Percentiles rank a stretch among this genome's conserved stretches.
Conservation (phyloP, 2,113 vertebrate genomes). For the Puma concolor region DNA sequence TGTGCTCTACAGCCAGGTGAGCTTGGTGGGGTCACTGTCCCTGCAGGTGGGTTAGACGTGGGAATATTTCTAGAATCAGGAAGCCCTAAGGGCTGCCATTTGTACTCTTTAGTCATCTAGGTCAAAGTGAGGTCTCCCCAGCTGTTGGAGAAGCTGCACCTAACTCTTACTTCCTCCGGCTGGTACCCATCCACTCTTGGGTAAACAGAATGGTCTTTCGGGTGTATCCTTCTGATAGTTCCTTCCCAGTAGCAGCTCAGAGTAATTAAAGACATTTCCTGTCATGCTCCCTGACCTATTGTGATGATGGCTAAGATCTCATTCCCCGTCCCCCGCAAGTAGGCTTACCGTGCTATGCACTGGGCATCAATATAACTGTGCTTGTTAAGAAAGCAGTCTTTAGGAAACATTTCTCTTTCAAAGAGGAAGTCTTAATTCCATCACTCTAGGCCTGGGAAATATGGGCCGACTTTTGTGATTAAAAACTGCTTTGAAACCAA, state of each 20-base stretch:
- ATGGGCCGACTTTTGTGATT: neutral
- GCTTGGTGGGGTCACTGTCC: neutral
- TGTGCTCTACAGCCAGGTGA: neutral
- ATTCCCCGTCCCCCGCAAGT: neutral
- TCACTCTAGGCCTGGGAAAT: neutral
- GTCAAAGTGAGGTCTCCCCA: neutral
- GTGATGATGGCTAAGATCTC: neutral
- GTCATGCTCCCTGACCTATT: neutral
- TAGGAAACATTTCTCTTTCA: neutral
- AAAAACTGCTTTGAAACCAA: slow-evolving; percentile 25
- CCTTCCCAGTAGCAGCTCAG: neutral
- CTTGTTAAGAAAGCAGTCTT: neutral
- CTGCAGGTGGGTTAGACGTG: neutral
- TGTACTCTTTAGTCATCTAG: neutral
- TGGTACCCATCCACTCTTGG: neutral
- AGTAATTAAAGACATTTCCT: neutral
- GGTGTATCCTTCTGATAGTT: neutral
- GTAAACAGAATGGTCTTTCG: neutral
- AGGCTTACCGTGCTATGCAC: neutral
- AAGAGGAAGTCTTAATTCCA: neutral
- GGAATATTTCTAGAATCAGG: neutral
- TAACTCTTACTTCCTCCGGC: neutral
- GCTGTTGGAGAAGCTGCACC: neutral
- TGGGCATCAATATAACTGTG: neutral
- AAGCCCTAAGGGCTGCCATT: neutral